Conservation (phyloP, 2,888 invertebrate species). For the Drosophila prostipennis region DNA sequence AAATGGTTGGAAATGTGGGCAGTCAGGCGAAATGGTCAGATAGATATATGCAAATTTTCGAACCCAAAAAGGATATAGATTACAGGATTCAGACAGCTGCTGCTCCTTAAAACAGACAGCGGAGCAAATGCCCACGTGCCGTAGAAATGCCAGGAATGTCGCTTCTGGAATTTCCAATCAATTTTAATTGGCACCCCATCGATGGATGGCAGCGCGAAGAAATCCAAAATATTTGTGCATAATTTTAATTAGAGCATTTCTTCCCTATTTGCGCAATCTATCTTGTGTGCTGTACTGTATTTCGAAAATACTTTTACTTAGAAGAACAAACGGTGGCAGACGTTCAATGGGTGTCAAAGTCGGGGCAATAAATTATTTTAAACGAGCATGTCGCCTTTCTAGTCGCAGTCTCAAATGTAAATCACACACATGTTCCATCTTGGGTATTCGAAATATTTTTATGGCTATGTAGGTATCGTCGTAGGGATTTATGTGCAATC, state of each 20-base stretch:
- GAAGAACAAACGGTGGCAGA: constrained; percentile 65
- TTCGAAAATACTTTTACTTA: constrained; percentile 41
- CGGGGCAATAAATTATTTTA: constrained; percentile 82
- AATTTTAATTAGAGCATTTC: constrained; percentile 82
- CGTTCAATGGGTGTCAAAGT: constrained; percentile 73
- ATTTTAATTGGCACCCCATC: constrained; percentile 84
- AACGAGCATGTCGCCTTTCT: constrained; percentile 71
- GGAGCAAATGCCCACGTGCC: constrained; percentile 65
- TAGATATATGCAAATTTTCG: constrained; percentile 26
- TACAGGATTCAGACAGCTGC: constrained; percentile 34
- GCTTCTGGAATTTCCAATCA: constrained; percentile 79
- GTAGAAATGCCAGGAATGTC: constrained; percentile 80
- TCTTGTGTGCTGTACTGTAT: constrained; percentile 49
- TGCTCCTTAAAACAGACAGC: constrained; percentile 21
- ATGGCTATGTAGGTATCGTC: constrained; percentile 54
- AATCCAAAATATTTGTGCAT: constrained; percentile 81
- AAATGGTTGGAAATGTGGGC: constrained; percentile 6
- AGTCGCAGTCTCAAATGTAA: not conserved
- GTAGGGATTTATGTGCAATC: constrained; percentile 50
- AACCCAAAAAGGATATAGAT: constrained; percentile 24
- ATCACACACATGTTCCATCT: constrained; percentile 31
- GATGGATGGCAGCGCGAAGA: constrained; percentile 55
- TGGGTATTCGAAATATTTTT: constrained; percentile 61
- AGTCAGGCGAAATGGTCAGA: constrained; percentile 57
- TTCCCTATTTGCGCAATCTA: constrained; percentile 78